These are phyloP conservation scores for Hydrolagus colliei DNA, from an alignment of 2,797 vertebrate genomes.

Conservation along the genomic window DNA sequence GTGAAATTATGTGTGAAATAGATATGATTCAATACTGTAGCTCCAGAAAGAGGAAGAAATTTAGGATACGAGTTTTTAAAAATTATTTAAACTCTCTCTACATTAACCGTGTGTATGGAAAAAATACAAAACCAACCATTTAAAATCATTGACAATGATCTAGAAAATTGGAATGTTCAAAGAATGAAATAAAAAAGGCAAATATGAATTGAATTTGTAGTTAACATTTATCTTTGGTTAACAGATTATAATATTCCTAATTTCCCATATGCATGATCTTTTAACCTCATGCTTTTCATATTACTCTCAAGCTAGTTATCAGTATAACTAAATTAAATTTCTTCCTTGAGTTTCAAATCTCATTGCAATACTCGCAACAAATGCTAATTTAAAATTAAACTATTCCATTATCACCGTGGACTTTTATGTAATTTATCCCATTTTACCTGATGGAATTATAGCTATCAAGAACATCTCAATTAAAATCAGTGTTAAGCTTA, in stretches of 20 bases:
- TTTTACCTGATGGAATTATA: not conserved
- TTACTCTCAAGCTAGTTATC: not conserved
- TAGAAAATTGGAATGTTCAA: not conserved
- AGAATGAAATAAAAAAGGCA: not conserved
- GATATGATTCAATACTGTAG: not conserved
- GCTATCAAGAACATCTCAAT: not conserved
- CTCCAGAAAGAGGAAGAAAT: not conserved
- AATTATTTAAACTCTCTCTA: slow-evolving; percentile 6
- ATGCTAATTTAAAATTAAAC: not conserved
- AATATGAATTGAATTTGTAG: not conserved
- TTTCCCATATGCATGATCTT: too few species aligned
- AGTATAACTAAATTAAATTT: not conserved
- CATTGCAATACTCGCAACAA: not conserved
- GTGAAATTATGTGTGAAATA: slow-evolving; percentile 20
- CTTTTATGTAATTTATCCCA: not conserved
- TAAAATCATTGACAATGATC: not conserved
- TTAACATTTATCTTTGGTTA: not conserved
- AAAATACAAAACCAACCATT: too few species aligned
- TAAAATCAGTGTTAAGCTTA: too few species aligned
- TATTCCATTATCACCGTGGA: not conserved
- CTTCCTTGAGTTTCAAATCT: not conserved
- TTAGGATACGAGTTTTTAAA: not conserved
- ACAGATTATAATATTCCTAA: not conserved
- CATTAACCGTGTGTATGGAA: not conserved
- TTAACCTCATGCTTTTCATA: not conserved